A percentile compares a stretch with the other conserved stretches of the same genome.
Conservation (phyloP, 2,888 invertebrate genomes). For the Omphaloscelis lunosa region DNA sequence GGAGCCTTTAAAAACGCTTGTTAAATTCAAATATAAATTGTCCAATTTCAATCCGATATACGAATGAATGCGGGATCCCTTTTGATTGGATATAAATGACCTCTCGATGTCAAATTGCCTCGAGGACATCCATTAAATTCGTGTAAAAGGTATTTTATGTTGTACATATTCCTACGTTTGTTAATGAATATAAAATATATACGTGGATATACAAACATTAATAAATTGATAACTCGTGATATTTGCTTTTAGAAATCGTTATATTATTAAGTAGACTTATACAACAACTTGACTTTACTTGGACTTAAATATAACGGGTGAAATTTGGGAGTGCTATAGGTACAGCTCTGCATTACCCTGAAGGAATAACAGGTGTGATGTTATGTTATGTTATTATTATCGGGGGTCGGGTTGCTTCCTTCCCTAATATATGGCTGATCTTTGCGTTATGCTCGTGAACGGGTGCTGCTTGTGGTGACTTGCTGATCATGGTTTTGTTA, state of each 20-base stretch:
- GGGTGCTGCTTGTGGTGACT: too few relatives aligned
- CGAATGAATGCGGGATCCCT: slow-evolving; percentile 42
- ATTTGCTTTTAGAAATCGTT: not conserved
- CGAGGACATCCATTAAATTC: slow-evolving; percentile 47
- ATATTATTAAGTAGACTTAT: not conserved
- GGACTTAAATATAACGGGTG: not conserved
- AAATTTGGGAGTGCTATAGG: too few relatives aligned
- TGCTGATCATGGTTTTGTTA: too few relatives aligned
- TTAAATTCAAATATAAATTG: slow-evolving; percentile 54
- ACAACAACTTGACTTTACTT: not conserved
- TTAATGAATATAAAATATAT: slow-evolving; percentile 28
- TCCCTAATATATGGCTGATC: too few relatives aligned
- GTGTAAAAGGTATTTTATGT: slow-evolving; percentile 35
- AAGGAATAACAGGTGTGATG: too few relatives aligned
- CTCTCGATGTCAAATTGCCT: slow-evolving; percentile 63
- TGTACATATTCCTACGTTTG: slow-evolving; percentile 16
- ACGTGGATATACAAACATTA: not conserved
- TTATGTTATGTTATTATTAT: too few relatives aligned
- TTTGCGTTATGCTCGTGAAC: too few relatives aligned
- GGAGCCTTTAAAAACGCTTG: slow-evolving; percentile 30
- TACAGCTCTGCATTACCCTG: too few relatives aligned
- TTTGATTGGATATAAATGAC: slow-evolving; percentile 58
- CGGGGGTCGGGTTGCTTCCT: too few relatives aligned
- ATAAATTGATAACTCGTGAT: slow-evolving; percentile 8
- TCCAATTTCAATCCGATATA: slow-evolving; percentile 50